A percentile compares a stretch with the other conserved stretches of the same genome.
phyloP scores from a whole-genome alignment of 2,888 invertebrate genomes.

The Cantharis flavilabris region DNA sequence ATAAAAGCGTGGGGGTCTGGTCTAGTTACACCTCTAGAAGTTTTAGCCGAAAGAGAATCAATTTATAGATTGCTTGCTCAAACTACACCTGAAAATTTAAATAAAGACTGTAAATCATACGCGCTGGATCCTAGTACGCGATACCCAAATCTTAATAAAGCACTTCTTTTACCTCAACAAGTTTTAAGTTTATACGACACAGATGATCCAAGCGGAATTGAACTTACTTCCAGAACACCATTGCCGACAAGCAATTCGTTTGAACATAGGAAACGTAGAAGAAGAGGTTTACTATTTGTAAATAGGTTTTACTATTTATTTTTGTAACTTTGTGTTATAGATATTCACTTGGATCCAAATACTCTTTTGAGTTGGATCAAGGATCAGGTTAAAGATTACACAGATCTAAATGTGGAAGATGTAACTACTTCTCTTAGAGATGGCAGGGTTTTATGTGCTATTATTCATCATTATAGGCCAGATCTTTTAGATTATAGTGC shows the following conservation, averaged over 20 bases:
- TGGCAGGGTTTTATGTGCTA: slow-evolving; percentile 71
- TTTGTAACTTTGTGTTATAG: slow-evolving; percentile 50
- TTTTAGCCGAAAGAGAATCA: slow-evolving; percentile 93
- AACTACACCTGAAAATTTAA: slow-evolving; percentile 95
- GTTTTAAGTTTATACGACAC: slow-evolving; percentile 74
- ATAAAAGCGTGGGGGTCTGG: slow-evolving; percentile 78
- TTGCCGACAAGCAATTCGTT: slow-evolving; percentile 8
- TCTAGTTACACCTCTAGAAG: slow-evolving; percentile 74
- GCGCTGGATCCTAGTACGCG: slow-evolving; percentile 86
- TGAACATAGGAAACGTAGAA: slow-evolving; percentile 66
- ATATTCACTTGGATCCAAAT: slow-evolving; percentile 73
- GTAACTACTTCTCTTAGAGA: slow-evolving; percentile 72
- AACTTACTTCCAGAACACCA: slow-evolving; percentile 53
- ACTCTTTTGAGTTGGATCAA: slow-evolving; percentile 79
- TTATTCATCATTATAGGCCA: slow-evolving; percentile 86
- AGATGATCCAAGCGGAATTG: slow-evolving; percentile 68
- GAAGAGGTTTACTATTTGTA: slow-evolving; percentile 60
- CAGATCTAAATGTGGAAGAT: slow-evolving; percentile 64
- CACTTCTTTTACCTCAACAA: slow-evolving; percentile 76
- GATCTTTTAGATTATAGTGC: slow-evolving; percentile 80
- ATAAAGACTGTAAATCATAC: slow-evolving; percentile 85
- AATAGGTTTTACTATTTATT: no score
- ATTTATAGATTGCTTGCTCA: slow-evolving; percentile 83
- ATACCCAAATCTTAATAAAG: slow-evolving; percentile 81
- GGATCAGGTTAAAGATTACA: slow-evolving; percentile 70